Base-by-base conservation (phyloP, 2,888 invertebrate species). In the Drosophila atripex region DNA sequence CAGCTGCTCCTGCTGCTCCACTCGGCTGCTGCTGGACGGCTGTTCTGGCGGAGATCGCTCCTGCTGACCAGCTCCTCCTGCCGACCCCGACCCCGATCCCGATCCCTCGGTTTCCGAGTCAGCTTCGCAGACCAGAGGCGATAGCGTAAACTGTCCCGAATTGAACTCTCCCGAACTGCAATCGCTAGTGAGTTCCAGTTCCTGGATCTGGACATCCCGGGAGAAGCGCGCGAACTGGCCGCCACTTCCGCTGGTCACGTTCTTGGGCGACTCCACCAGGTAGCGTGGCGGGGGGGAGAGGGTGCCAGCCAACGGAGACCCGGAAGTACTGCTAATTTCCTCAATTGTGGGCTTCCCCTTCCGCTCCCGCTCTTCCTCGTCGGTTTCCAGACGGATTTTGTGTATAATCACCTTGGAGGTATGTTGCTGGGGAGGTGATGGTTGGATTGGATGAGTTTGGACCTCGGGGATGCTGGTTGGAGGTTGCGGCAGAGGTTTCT, bases 101-200 rank as follows among this genome's bases (percentile, higher is more conserved):
- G 75, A 64, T 21, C 84, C 73, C 63, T 89, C 87, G 52, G 87
- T 73, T 21, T 93, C 94, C 83, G 95, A 95, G 45, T 94, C 93
- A 23, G 93, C 94, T 89, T 95, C 95, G 39, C 93, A 93, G 12
- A 95, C 92, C 25, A 95, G 89, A 11, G 93, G 92, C 78, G 92
- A 86, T 1, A 65, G 77, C 43, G 66, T n/a, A n/a, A n/a, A n/a
- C n/a, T n/a, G n/a, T n/a, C n/a, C n/a, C 18, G 0, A 43, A 61
- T 93, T 85, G 12, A 83, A 86, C 55, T 91, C 89, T 41, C 92
- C 88, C 3, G 89, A 90, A 28, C 90, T 90, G 43, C 82, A 88
- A 53, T 92, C 91, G 64, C 91, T 90, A 51, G 39, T 79, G 28
- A 91, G 76, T 59, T 92, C 92, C 53, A 92, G 75, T 43, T 92